Evolutionary conservation across 1,140 invertebrate species (phyloP), one percentile per base, ranked within the genome.

Genomic region (Alviniconcha marisindica): DNA sequence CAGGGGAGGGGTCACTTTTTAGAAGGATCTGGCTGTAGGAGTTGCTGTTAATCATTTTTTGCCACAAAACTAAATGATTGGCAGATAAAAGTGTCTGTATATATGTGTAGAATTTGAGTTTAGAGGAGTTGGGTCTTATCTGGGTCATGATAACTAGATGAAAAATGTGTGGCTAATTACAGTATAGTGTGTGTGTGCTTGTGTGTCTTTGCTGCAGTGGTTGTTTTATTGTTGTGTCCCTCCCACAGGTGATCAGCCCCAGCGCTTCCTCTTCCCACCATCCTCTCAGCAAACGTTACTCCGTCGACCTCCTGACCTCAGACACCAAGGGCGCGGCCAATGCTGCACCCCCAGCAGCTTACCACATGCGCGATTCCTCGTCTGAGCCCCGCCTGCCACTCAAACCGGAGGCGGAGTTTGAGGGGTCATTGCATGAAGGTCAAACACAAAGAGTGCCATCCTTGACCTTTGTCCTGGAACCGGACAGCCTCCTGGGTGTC

Each of bases 301-400:
- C 91, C 10, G 87, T 92, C 36, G 91, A 92, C 76, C 78, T 91
- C 18, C 84, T 91, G 60, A 89, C 91, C 33, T 81, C 80, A n/a
- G 77, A 69, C 42, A 24, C 24, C 63, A 78, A 83, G 28, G 54
- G 82, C 54, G 69, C 85, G 51, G 38, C 66, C 21, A 28, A 40
- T 78, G 21, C 82, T 48, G 15, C 38, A 81, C 3, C 69, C 77
- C 12, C 83, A 36, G 83, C 80, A 74, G 81, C 86, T 38, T 81
- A 86, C 83, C 87, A 88, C 71, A 83, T 89, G 44, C 82, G 91
- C 69, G 87, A 88, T 83, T 85, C 88, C 15, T 90, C 88, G 78
- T 92, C 92, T 66, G 92, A 93, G 74, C 91, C 92, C 0, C 88
- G 90, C 33, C 74, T 92, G 77, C 83, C 88, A 15, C 86, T 88